Percentiles rank a stretch among this genome's conserved stretches.
These are phyloP conservation scores for Molossus molossus DNA, from an alignment of 2,797 vertebrate genomes.

Conservation along the genomic window DNA sequence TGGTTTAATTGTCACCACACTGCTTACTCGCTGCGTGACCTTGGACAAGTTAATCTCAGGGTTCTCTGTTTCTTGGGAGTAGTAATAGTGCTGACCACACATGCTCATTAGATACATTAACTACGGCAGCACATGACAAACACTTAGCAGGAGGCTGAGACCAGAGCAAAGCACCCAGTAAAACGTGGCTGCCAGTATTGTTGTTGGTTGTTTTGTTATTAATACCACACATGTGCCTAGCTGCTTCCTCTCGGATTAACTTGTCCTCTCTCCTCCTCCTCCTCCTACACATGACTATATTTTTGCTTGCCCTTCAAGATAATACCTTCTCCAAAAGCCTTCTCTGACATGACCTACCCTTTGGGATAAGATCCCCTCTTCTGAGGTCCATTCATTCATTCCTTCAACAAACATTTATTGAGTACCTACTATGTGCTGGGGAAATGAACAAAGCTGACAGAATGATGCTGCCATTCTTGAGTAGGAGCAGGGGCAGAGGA, in stretches of 20 bases:
- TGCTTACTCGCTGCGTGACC: not conserved
- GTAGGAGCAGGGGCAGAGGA: not conserved
- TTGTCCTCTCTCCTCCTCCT: not conserved
- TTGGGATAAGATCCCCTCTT: not conserved
- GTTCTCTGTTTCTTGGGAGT: not conserved
- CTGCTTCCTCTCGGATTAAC: not conserved
- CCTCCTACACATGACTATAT: not conserved
- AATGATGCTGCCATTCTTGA: not conserved
- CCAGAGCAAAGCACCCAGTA: not conserved
- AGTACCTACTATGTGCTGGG: not conserved
- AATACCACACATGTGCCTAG: not conserved
- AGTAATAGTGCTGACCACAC: fast-evolving
- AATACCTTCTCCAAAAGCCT: not conserved
- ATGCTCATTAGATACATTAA: too few species aligned
- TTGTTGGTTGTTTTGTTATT: not conserved
- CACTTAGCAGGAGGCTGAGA: not conserved
- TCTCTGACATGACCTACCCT: not conserved
- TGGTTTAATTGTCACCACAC: not conserved
- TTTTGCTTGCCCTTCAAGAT: not conserved
- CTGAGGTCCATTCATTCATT: not conserved
- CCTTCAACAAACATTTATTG: not conserved
- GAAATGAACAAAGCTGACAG: not conserved
- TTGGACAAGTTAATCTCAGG: not conserved
- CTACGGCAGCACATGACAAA: fast-evolving
- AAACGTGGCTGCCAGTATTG: fast-evolving